Base-by-base conservation (phyloP, 2,888 invertebrate species). In the Rhyacophila evoluta region DNA sequence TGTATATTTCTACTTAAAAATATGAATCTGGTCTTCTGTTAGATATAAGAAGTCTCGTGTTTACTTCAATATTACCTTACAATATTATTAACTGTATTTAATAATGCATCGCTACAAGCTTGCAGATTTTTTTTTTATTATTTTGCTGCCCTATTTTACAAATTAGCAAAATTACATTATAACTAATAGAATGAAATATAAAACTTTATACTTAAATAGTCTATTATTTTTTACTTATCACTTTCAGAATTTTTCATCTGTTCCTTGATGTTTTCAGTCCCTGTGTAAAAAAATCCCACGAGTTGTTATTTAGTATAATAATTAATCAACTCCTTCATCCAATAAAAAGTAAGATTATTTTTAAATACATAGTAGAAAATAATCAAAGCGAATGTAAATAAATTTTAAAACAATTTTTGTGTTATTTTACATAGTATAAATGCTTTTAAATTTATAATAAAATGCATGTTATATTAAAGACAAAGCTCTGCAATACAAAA, bases 201-300 rank as follows among this genome's bases (percentile, higher is more conserved):
- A 82, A 82, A 82, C 70, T 81, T 80, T 78, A 80, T 75, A 78
- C 67, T 80, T 80, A 80, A n/a, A 78, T 80, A 72, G 79, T 82
- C 79, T 82, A 82, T 82, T 74, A 74, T 77, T 81, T 71, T 78
- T 81, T 79, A 81, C 81, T 79, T 82, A 82, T 82, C 82, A 82
- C 82, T 82, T 78, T 82, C 81, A 81, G 81, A 82, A 72, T 77
- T 70, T 67, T 41, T 70, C 55, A 55, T 81, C 82, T 82, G 82
- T 81, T 80, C 79, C 81, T 79, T 78, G 82, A 81, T 81, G 82
- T 81, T 78, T 72, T 82, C 82, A 81, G 82, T 82, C 82, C 69
- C 79, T 71, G 77, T 28, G 38, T 77, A 78, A 81, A 55, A 55
- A 55, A 74, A 80, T 72, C 74, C 73, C 55, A 41, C 33, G 75